Conservation (phyloP, 2,797 vertebrate species). For the Poeciliopsis presidionis region DNA sequence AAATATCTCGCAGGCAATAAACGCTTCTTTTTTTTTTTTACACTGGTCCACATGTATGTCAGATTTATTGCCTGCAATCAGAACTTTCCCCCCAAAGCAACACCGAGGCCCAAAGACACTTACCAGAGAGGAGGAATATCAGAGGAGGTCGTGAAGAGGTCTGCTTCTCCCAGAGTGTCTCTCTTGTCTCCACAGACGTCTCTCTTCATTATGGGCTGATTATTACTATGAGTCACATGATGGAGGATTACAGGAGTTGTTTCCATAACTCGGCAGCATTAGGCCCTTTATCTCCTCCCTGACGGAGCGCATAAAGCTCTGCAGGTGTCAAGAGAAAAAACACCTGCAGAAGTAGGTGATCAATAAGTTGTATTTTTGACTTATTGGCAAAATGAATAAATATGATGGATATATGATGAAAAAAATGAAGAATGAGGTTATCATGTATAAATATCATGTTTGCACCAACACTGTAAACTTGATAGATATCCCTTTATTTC, state of each 20-base stretch:
- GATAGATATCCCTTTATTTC: background rate
- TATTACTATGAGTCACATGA: conserved; percentile 78
- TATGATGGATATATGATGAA: no score
- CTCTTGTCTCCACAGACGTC: conserved; percentile 16
- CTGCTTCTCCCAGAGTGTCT: conserved; percentile 16
- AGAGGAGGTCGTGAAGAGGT: conserved; percentile 6
- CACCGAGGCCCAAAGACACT: conserved; percentile 21
- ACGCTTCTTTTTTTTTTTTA: background rate
- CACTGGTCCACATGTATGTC: background rate
- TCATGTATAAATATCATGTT: background rate
- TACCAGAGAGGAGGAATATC: conserved; percentile 38
- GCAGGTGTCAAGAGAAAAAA: background rate
- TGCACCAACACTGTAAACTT: background rate
- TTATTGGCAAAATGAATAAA: no score
- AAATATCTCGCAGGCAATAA: background rate
- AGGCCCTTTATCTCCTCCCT: conserved; percentile 42
- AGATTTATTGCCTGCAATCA: background rate
- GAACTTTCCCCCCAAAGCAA: background rate
- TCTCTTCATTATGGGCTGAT: conserved; percentile 64
- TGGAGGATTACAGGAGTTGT: conserved; percentile 68
- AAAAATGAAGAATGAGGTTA: no score
- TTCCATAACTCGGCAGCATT: conserved; percentile 64
- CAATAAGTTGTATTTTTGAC: no score
- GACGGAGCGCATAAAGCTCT: background rate
- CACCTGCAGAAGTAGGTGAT: no score